Evolutionary conservation across 2,113 vertebrate species (phyloP), one percentile per base, ranked within the genome.

Genomic region (Microcebus lehilahytsara): DNA sequence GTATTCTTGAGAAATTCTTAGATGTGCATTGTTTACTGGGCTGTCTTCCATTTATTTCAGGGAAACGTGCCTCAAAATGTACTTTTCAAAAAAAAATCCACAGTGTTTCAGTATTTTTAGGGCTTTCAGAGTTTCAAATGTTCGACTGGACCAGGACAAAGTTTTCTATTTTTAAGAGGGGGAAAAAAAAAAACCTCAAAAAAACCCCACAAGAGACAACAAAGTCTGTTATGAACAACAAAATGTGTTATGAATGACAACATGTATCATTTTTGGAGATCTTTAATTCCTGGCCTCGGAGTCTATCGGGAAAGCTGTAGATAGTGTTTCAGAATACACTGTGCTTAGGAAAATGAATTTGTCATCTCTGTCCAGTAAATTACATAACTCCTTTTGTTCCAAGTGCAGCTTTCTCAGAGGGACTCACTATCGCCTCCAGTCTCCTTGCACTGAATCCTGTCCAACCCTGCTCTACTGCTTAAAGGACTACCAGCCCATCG

Each of bases 301-400:
- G 4, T 77, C 42, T 85, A 20, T 80, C 14, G 51, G n/a, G 13
- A 89, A 96, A 91, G 49, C 77, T 95, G 34, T 67, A 81, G 51
- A 67, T 80, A 95, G 84, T 42, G 14, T 89, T 91, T 71, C 32
- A 89, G 30, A 72, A 81, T 20, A 49, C 2, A 81, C 9, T 62
- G 0, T 92, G 46, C 88, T 95, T 85, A 77, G 56, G 66, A 87
- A 92, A 93, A 96, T 6, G 13, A 62, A 97, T 96, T 62, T 84
- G 13, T 67, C 81, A 77, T 88, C 53, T 80, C 53, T 56, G 32
- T 75, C 22, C n/a, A 84, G 62, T 46, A 69, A 88, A 64, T 83
- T 46, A 71, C 9, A 66, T 40, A 34, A 58, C 9, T 80, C 27
- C 13, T 86, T 81, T 93, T 83, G 27, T 46, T 87, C 64, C 62